Conservation (phyloP, 2,113 vertebrate species). For the Brachypteracias leptosomus region DNA sequence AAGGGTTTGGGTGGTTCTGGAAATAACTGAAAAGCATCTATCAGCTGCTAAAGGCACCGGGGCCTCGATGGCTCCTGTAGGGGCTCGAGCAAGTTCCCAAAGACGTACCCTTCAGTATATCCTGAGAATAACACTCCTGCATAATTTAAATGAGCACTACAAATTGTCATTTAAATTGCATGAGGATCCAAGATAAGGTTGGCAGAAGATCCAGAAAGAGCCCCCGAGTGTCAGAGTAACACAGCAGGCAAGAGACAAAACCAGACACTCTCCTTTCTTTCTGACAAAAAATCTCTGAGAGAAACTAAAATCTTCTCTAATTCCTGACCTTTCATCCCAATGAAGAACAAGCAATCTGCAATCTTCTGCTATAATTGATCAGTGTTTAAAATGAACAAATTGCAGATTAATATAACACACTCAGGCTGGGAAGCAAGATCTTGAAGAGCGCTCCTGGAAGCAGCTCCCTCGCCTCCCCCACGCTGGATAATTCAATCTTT, state of each 20-base stretch:
- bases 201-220: constrained; percentile 38
- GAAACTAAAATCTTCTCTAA: neutral
- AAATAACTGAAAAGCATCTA: neutral
- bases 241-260: constrained; percentile 1
- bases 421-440: constrained; percentile 20
- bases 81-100: neutral
- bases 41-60: neutral
- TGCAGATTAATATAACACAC: constrained; percentile 38
- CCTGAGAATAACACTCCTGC: constrained; percentile 1
- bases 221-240: constrained; percentile 32
- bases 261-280: neutral
- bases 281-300: neutral
- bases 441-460: neutral
- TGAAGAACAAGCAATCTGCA: constrained; percentile 19
- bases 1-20: neutral
- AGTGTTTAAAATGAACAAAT: constrained; percentile 34
- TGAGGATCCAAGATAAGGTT: constrained; percentile 24
- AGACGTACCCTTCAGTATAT: neutral
- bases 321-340: constrained; percentile 39
- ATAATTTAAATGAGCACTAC: constrained; percentile 31
- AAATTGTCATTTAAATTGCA: constrained; percentile 56
- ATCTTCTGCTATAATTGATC: constrained; percentile 32
- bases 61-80: neutral
- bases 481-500: constrained; percentile 81
- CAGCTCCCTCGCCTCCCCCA: constrained; percentile 42